Percentiles rank a stretch among this genome's conserved stretches.
Conservation (phyloP, 2,113 vertebrate genomes). For the Apteryx mantelli region DNA sequence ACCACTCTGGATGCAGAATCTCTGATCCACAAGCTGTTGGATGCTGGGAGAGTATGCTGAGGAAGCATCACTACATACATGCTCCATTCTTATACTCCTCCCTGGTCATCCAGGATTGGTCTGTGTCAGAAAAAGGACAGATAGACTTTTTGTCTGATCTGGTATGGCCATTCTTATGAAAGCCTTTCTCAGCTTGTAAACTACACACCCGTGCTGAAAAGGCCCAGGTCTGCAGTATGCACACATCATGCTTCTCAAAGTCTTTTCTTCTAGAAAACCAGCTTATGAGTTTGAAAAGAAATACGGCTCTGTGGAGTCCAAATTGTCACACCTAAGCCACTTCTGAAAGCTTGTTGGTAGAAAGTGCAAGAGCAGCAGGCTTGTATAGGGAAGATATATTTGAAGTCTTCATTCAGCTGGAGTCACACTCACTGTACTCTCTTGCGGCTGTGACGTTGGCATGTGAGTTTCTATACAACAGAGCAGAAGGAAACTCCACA, state of each 20-base stretch:
- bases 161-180: neutral
- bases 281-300: neutral
- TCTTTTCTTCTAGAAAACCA: neutral
- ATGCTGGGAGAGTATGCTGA: neutral
- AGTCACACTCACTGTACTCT: accelerated
- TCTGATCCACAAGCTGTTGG: neutral
- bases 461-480: neutral
- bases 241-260: neutral
- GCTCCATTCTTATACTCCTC: neutral
- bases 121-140: neutral
- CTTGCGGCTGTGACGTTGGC: too few relatives aligned
- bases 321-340: neutral
- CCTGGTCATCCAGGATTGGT: neutral
- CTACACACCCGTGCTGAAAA: too few relatives aligned
- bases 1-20: neutral
- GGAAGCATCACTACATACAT: accelerated
- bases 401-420: neutral
- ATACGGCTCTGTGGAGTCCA: neutral
- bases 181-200: neutral
- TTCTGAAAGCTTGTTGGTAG: neutral
- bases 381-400: neutral
- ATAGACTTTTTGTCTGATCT: neutral
- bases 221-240: neutral
- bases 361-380: neutral
- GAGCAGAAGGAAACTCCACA: neutral